Evolutionary conservation across 2,797 vertebrate genomes (phyloP).

Genomic region (Anableps anableps): DNA sequence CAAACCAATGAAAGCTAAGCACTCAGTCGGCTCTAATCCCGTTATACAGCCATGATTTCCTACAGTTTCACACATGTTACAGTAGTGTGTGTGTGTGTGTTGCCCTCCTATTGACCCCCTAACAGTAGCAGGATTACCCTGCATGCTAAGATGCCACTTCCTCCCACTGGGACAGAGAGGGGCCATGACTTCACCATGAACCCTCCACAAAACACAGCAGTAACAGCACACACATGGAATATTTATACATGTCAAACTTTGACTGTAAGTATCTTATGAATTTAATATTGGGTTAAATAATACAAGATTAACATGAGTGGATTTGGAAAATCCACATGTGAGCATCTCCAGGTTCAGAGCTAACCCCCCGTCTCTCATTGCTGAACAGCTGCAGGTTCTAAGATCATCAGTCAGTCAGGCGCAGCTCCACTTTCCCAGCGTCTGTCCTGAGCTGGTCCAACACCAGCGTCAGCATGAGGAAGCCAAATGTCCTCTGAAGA

Average conservation of each 20-base stretch:
- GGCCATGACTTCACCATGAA: conserved; percentile 50
- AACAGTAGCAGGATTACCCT: conserved; percentile 50
- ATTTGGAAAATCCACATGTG: background rate
- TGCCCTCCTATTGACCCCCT: conserved; percentile 50
- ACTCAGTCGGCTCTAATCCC: conserved; percentile 36
- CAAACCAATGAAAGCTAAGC: background rate
- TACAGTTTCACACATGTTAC: conserved; percentile 18
- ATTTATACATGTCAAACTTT: conserved; percentile 6
- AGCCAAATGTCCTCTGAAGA: too few relatives aligned
- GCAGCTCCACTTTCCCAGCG: too few relatives aligned
- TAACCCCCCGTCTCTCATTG: background rate
- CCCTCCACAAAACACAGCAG: background rate
- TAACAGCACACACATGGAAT: background rate
- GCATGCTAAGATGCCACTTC: conserved; percentile 50
- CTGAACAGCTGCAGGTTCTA: background rate
- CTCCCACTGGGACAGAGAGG: conserved; percentile 33
- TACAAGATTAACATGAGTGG: background rate
- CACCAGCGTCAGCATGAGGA: too few relatives aligned
- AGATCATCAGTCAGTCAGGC: background rate
- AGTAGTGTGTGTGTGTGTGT: conserved; percentile 7
- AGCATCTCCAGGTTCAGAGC: too few relatives aligned
- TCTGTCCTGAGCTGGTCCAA: too few relatives aligned
- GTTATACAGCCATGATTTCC: conserved; percentile 44
- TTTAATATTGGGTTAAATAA: conserved; percentile 7
- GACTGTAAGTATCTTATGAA: conserved; percentile 5